phyloP scores from a whole-genome alignment of 2,113 vertebrate genomes.

The Rostratula benghalensis region DNA sequence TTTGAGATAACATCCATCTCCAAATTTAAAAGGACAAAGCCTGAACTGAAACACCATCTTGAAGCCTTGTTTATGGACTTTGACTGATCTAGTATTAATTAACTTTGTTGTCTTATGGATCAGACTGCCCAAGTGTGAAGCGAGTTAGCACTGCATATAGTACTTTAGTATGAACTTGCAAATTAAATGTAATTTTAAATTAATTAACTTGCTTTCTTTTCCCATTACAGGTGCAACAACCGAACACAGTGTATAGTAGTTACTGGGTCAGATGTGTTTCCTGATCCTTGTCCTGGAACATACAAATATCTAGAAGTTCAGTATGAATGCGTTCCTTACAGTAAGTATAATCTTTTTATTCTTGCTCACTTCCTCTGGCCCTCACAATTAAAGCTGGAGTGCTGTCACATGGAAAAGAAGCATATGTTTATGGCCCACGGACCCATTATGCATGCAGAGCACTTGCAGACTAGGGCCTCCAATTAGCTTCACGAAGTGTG shows the following conservation, averaged over 20 bases:
- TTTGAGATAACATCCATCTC: neutral
- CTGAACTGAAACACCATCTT: neutral
- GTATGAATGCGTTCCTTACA: constrained; percentile 99
- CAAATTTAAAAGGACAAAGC: neutral
- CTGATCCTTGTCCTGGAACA: constrained; percentile 98
- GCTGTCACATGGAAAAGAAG: constrained; percentile 68
- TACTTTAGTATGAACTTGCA: constrained; percentile 23
- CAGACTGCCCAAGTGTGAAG: constrained; percentile 38
- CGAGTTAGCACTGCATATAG: neutral
- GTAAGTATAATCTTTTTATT: constrained; percentile 87
- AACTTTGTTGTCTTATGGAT: constrained; percentile 26
- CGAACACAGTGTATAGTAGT: constrained; percentile 98
- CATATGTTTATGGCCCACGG: constrained; percentile 72
- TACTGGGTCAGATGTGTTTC: constrained; percentile 98
- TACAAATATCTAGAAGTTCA: constrained; percentile 99
- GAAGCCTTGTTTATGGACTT: constrained; percentile 19
- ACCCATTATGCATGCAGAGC: constrained; percentile 80
- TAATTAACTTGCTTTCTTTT: constrained; percentile 74
- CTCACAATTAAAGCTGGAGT: constrained; percentile 65
- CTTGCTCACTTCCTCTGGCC: constrained; percentile 66
- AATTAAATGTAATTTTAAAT: constrained; percentile 44
- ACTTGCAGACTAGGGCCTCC: constrained; percentile 74
- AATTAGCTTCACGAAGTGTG: constrained; percentile 78
- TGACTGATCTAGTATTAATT: constrained; percentile 20
- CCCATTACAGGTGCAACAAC: constrained; percentile 94